A percentile compares a stretch with the other conserved stretches of the same genome.
These are phyloP conservation scores for Sebastiscus tertius DNA, from an alignment of 2,797 vertebrate species.

Conservation along the genomic window DNA sequence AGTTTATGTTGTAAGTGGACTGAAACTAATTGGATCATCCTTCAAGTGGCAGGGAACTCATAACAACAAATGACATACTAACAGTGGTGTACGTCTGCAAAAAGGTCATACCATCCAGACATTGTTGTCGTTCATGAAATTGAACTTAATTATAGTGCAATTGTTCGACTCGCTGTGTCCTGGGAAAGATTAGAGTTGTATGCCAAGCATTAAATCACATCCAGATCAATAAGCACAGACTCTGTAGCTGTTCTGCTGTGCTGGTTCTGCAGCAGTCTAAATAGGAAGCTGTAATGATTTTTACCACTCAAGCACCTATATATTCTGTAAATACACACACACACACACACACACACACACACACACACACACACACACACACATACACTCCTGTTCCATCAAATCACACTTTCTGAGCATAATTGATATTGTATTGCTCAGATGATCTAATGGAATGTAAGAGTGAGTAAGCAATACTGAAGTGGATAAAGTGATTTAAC, in stretches of 20 bases:
- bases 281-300: slow-evolving; percentile 53
- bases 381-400: slow-evolving; percentile 1
- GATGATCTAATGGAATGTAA: slow-evolving; percentile 50
- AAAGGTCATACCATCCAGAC: slow-evolving; percentile 31
- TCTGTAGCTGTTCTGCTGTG: slow-evolving; percentile 51
- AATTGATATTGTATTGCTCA: slow-evolving; percentile 50
- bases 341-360: not conserved
- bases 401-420: slow-evolving; percentile 22
- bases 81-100: not conserved
- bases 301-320: slow-evolving; percentile 14
- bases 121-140: slow-evolving; percentile 36
- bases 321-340: not conserved
- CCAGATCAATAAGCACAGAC: slow-evolving; percentile 65
- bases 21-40: slow-evolving; percentile 34
- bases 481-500: slow-evolving; percentile 36
- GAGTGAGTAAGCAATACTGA: slow-evolving; percentile 40
- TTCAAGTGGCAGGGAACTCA: slow-evolving; percentile 20
- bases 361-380: not conserved
- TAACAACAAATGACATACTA: slow-evolving; percentile 1
- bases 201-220: slow-evolving; percentile 65
- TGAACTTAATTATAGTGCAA: slow-evolving; percentile 44
- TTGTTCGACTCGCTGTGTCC: slow-evolving; percentile 33
- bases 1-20: slow-evolving; percentile 3
- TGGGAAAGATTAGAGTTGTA: slow-evolving; percentile 52
- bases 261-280: slow-evolving; percentile 52